A percentile compares a stretch with the other conserved stretches of the same genome.
These are phyloP conservation scores for Lytechinus pictus DNA, from an alignment of 35 echinoderm and acorn worm species.

Conservation along the genomic window DNA sequence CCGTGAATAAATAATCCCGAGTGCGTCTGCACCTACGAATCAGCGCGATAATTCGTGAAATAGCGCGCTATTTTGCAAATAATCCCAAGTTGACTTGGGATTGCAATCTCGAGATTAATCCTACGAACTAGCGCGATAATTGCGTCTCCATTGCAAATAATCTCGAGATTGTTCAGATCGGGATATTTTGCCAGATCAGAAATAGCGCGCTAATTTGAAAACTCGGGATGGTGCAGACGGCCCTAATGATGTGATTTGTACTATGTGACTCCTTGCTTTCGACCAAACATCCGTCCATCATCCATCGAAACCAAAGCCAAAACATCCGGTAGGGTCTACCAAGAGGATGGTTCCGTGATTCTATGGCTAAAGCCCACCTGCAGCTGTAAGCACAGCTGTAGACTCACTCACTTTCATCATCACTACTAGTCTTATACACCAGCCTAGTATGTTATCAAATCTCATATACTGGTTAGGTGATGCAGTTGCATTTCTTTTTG, in stretches of 20 bases:
- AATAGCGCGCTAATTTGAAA: no score
- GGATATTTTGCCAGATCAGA: no score
- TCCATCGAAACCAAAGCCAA: slow-evolving; percentile 27
- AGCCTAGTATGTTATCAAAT: background rate
- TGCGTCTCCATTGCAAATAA: no score
- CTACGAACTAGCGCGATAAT: no score
- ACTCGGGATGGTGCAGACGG: no score
- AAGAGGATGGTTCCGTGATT: background rate
- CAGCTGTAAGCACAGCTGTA: slow-evolving; percentile 8
- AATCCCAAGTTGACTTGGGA: no score
- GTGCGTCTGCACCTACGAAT: no score
- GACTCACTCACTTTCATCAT: background rate
- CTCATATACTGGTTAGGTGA: background rate
- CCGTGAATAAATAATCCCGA: no score
- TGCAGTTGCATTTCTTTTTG: background rate
- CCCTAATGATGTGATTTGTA: background rate
- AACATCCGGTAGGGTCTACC: slow-evolving; percentile 9
- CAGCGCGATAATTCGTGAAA: no score
- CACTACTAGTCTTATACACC: background rate
- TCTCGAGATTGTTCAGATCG: no score
- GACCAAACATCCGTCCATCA: background rate
- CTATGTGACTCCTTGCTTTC: background rate
- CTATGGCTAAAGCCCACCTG: background rate
- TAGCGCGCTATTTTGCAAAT: no score
- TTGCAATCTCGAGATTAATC: no score